Evolutionary conservation across 2,797 vertebrate species (phyloP), one percentile per base, ranked within the genome.

Genomic region (Myoxocephalus aenaeus): DNA sequence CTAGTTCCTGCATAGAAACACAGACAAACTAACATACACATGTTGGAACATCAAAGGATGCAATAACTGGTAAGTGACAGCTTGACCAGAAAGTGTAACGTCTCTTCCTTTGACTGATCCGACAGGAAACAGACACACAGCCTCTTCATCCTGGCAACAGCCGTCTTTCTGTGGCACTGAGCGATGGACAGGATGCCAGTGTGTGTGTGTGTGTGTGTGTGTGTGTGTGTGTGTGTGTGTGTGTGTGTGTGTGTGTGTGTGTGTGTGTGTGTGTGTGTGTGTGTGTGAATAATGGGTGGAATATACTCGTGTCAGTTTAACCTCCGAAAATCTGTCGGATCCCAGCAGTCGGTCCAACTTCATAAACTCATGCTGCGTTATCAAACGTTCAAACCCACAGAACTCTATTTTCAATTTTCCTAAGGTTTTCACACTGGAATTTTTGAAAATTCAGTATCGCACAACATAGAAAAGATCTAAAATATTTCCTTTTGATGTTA

Each of bases 131-230:
- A 90, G 79, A 88, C 74, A 29, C 65, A 17, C 72, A 75, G 75
- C 76, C 73, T 80, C 81, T 58, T 89, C 92, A 91, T 92, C 92
- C 90, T 92, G 92, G 90, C 90, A 92, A 92, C 91, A 73, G 77
- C 34, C 44, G 32, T 80, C 50, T 78, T 75, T 91, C 77, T 81
- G 77, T 84, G 83, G 76, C 82, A 79, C 72, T 48, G 53, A 79
- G 59, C 72, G 69, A 89, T 84, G 80, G 84, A 89, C 90, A 90
- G 84, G 83, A 87, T 85, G 83, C 71, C 73, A 64, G 77, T 53
- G 70, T 38, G 56, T 79, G 73, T 53, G 44, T 42, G 48, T 50
- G 20, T 50, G 20, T 50, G 20, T 50, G 59, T 27, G 57, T 36
- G 42, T 22, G 53, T 38, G 73, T 81, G 67, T 75, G 77, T 56